phyloP scores from a whole-genome alignment of 2,888 invertebrate genomes.

The Leptopilina drosophilae region DNA sequence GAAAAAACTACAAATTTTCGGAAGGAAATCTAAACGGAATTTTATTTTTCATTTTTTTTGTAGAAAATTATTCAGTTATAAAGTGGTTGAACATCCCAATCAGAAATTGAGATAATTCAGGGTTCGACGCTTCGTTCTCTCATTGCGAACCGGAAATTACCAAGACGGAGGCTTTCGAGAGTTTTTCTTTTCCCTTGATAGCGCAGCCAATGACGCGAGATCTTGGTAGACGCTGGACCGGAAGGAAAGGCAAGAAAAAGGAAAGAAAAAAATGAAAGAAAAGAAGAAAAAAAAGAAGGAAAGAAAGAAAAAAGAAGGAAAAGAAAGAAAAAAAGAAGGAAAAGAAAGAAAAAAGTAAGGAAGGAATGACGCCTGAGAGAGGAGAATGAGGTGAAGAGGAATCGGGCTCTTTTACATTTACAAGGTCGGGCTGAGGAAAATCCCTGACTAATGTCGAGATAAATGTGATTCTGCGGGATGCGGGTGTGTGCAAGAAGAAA shows the following conservation, averaged over 20 bases:
- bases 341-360: constrained; percentile 34
- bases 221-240: constrained; percentile 33
- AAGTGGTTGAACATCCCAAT: constrained; percentile 19
- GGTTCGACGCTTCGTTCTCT: constrained; percentile 18
- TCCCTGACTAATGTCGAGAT: constrained; percentile 65
- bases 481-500: constrained; percentile 57
- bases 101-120: constrained; percentile 25
- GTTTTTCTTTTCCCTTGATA: constrained; percentile 29
- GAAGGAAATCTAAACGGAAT: neutral
- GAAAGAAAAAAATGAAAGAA: no score
- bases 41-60: neutral
- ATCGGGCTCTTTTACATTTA: constrained; percentile 48
- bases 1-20: neutral
- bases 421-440: constrained; percentile 53
- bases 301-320: neutral
- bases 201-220: constrained; percentile 32
- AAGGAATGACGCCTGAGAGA: constrained; percentile 21
- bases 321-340: neutral
- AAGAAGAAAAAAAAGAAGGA: constrained; percentile 1
- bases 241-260: constrained; percentile 7
- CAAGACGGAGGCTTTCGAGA: constrained; percentile 37
- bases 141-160: constrained; percentile 35
- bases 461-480: constrained; percentile 65
- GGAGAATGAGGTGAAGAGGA: constrained; percentile 44
- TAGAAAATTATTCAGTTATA: neutral